Base-by-base conservation (phyloP, 2,797 vertebrate genomes). In the Monodelphis domestica region DNA sequence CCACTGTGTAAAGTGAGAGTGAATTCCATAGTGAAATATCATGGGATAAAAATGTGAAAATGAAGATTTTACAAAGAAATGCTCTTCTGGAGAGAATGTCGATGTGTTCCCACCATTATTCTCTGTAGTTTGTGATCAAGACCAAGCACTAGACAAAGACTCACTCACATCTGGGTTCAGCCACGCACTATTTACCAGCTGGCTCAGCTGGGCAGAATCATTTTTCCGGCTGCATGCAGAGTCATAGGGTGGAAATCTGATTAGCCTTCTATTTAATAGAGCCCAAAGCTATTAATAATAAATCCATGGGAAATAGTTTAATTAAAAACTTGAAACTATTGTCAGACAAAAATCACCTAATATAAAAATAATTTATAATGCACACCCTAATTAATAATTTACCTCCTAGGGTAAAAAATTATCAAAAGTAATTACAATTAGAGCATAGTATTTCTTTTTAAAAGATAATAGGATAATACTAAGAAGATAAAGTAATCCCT, bases 321-420 rank as follows among this genome's bases (percentile, higher is more conserved):
- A 98, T 98, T 98, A 98, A 98, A 95, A 92, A 30, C 59, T 93
- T 4, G 0, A 97, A 97, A 97, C 93, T 97, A 96, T 94, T 96
- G 90, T 96, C 95, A 96, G 97, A 97, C 90, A 97, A 96, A 98
- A 97, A 96, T 96, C 95, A 97, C 33, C 89, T 96, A 96, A 95
- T 95, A 97, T 97, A 98, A 97, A 98, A 97, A 94, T 98, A 97
- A 98, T 98, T 97, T 97, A 96, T 96, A 98, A 95, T 96, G 97
- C 95, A 98, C 15, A 95, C n/a, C 96, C 97, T 98, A 98, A 98
- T 98, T 98, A 98, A 97, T 97, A 97, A 98, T 97, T 97, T 97
- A 97, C 92, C 94, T 97, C 98, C 95, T 95, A 97, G 90, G 97
- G 97, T 97, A 96, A 98, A 98, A 97, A 97, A 96, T 97, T 96